phyloP scores from a whole-genome alignment of 2,113 vertebrate genomes.

The Raphicerus campestris region DNA sequence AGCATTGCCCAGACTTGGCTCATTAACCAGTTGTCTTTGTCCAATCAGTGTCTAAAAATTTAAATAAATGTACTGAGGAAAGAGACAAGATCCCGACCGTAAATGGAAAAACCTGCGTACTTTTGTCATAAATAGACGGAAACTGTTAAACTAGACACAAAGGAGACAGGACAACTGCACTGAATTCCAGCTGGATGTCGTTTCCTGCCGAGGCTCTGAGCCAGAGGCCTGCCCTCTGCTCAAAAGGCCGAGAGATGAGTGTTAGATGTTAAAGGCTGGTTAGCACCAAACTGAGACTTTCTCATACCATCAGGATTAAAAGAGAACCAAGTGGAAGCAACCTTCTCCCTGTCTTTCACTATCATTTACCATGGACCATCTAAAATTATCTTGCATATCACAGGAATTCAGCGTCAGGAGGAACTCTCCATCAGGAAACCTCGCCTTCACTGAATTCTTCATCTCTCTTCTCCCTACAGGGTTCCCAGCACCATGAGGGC shows the following conservation, averaged over 20 bases:
- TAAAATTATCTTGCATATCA: too few relatives aligned
- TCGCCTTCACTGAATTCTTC: background rate
- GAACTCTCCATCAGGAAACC: background rate
- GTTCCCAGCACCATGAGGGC: constrained; percentile 91
- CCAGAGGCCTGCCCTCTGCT: background rate
- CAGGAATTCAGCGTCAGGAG: background rate
- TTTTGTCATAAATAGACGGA: constrained; percentile 35
- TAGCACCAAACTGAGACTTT: background rate
- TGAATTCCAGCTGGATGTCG: background rate
- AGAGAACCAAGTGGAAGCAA: background rate
- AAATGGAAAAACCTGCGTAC: constrained; percentile 15
- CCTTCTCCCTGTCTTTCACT: background rate
- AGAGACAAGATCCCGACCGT: background rate
- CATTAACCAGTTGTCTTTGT: background rate
- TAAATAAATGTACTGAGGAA: background rate
- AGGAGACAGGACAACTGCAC: background rate
- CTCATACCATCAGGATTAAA: background rate
- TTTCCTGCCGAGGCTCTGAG: background rate
- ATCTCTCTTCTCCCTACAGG: constrained; percentile 59
- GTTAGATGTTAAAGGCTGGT: background rate
- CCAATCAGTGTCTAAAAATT: background rate
- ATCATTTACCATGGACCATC: fast-evolving
- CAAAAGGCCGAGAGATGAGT: background rate
- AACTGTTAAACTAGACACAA: constrained; percentile 10
- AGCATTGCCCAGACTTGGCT: background rate